A percentile compares a stretch with the other conserved stretches of the same genome.
Conservation (phyloP, 2,113 vertebrate species). For the Caretta caretta region DNA sequence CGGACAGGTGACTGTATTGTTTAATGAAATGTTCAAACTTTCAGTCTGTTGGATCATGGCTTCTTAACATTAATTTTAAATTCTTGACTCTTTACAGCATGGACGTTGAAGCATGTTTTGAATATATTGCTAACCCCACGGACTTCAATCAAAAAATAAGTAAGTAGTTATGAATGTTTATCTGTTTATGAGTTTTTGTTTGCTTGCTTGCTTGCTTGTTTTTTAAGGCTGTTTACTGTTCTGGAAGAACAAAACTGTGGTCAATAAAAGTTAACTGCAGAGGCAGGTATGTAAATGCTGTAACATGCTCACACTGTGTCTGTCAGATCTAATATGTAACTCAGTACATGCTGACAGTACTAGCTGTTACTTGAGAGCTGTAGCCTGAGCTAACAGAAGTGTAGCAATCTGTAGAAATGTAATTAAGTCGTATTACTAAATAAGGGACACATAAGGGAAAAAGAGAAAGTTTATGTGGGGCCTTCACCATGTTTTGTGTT, state of each 20-base stretch:
- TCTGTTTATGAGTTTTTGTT: background rate
- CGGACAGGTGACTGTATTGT: background rate
- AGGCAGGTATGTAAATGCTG: background rate
- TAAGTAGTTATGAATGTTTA: constrained; percentile 74
- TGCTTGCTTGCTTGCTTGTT: background rate
- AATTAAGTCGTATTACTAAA: background rate
- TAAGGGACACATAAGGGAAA: background rate
- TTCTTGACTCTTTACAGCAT: constrained; percentile 83
- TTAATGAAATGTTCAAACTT: background rate
- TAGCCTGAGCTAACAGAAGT: background rate
- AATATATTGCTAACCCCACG: constrained; percentile 86
- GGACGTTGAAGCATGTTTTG: constrained; percentile 89
- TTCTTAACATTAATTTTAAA: constrained; percentile 2
- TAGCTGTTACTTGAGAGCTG: background rate
- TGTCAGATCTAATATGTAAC: constrained; percentile 20
- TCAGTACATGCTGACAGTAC: background rate
- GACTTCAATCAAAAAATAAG: constrained; percentile 88
- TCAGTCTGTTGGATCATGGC: background rate
- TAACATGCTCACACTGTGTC: background rate
- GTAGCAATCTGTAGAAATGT: background rate
- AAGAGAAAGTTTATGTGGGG: background rate
- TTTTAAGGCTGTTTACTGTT: background rate
- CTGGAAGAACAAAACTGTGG: background rate
- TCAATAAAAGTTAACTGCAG: background rate
- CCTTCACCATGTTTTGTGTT: background rate